Conservation (phyloP, 2,888 invertebrate species). For the Odontocolon sp. region DNA sequence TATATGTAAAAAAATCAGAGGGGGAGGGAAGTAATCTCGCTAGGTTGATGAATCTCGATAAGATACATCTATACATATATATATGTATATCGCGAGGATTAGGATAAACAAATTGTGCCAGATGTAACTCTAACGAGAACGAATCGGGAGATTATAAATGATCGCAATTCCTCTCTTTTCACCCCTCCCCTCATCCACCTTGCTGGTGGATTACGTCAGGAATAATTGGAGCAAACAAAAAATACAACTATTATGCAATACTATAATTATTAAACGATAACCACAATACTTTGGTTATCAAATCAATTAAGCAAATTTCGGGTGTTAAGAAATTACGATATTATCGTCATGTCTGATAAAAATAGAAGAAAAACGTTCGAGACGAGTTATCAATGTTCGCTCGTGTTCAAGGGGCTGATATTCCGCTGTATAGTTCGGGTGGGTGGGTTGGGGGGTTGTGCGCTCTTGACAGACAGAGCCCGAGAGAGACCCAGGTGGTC, state of each 20-base stretch:
- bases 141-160: constrained; percentile 53
- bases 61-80: constrained; percentile 31
- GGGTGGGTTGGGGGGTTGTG: neutral
- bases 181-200: constrained; percentile 22
- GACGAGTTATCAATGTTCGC: constrained; percentile 50
- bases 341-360: too few relatives aligned
- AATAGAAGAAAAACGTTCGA: constrained; percentile 52
- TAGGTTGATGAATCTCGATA: constrained; percentile 55
- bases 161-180: constrained; percentile 49
- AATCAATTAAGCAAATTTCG: too few relatives aligned
- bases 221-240: neutral
- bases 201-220: constrained; percentile 40
- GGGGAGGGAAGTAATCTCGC: constrained; percentile 8
- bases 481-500: constrained; percentile 62
- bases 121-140: constrained; percentile 64
- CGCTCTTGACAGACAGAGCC: neutral
- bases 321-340: too few relatives aligned
- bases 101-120: constrained; percentile 66
- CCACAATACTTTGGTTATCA: too few relatives aligned
- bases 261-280: too few relatives aligned
- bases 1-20: neutral
- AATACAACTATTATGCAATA: neutral
- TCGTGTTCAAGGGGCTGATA: constrained; percentile 37
- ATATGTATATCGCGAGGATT: constrained; percentile 53
- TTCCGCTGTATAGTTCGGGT: neutral